Base-by-base conservation (phyloP, 2,113 vertebrate species). In the Calidris pygmaea region DNA sequence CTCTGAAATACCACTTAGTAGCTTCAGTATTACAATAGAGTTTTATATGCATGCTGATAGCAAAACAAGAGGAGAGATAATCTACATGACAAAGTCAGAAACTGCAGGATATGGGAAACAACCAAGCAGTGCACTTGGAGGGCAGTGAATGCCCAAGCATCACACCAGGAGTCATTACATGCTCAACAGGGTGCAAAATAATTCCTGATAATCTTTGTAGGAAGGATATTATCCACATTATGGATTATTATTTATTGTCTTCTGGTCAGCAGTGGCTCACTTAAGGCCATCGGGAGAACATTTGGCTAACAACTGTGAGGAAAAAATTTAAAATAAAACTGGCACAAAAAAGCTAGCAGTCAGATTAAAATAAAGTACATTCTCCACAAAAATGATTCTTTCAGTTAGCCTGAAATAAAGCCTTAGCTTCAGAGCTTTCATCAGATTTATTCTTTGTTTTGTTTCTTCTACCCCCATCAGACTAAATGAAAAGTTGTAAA, bases 161-260 rank as follows among this genome's bases (percentile, higher is more conserved):
- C 76, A 74, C 63, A 73, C 32, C 55, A 90, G 66, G 72, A 89
- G 43, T 83, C 79, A 80, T 81, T 86, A 80, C 80, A 77, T 43
- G 71, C 85, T 95, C 94, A 95, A 91, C 53, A 93, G 89, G 94
- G 73, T 93, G 71, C 68, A 94, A 95, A 93, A 63, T 74, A 89
- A 68, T 95, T 75, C 7, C 21, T 73, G 66, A 71, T 86, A 71
- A 78, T 92, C 68, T 95, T 84, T 71, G 62, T 67, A 75, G 67
- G 60, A 95, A 90, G 39, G 47, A 39, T 92, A 70, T 95, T 92
- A 93, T 95, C 59, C 41, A 92, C 26, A 90, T 92, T 87, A 77
- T 72, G 27, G 77, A 39, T 50, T 86, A 79, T 86, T 96, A 94
- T 92, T 96, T 84, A 71, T 87, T 82, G 20, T 94, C 50, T 74